Base-by-base conservation (phyloP, 2,797 vertebrate genomes). In the Semaprochilodus insignis region DNA sequence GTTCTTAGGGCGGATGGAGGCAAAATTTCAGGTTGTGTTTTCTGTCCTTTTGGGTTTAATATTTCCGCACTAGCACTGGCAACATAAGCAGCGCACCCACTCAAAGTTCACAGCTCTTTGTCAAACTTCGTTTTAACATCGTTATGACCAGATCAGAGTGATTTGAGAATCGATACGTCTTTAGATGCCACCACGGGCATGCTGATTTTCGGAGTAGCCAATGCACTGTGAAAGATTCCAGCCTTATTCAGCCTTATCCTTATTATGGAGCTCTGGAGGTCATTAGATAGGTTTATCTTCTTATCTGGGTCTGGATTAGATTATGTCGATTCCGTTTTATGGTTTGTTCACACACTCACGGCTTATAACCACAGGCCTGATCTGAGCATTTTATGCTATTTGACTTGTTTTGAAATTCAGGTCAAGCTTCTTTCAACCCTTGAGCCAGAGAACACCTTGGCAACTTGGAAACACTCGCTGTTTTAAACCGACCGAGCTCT, bases 41-140 rank as follows among this genome's bases (percentile, higher is more conserved):
- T 81, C 69, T 81, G 73, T 65, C 80, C 74, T 82, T 76, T 82
- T 52, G 74, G 73, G 72, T 75, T 81, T 70, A 76, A 76, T 76
- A 82, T 74, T 76, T 76, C 73, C 76, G 17, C 52, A 81, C 31
- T 51, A 44, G 54, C 34, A 16, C 15, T 55, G 27, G 44, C 19
- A 36, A 59, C 72, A 15, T 44, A 4, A 60, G 72, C 66, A 71
- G 62, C 71, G 63, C 48, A 25, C 79, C 66, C 74, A 81, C 52
- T 23, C 6, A 74, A 81, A 81, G 79, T 81, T 81, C 79, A 81
- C n/a, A 15, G 60, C 60, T 74, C 57, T 51, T 81, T 66, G 79
- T 81, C 79, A 74, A 74, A 34, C 59, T 66, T 48, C 21, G 23
- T 52, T 81, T 81, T 63, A 66, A 54, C 71, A 55, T 3, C 11